phyloP scores from a whole-genome alignment of 2,797 vertebrate species.

The Nannoperca australis region DNA sequence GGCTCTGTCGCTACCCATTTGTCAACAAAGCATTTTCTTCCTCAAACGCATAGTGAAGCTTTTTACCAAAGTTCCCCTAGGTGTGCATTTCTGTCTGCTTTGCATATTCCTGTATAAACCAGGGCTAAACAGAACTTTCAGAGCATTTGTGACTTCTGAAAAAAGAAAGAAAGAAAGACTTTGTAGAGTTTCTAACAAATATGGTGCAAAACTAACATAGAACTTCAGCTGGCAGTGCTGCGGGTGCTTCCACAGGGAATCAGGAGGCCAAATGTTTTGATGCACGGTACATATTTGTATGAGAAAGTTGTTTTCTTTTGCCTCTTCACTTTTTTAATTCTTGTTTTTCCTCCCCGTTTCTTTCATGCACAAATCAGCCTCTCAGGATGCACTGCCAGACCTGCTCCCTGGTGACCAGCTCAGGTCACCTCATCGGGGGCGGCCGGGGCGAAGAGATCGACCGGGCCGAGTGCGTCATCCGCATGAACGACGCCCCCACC shows the following conservation, averaged over 20 bases:
- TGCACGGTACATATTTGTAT: slow-evolving; percentile 12
- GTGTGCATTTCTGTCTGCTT: slow-evolving; percentile 63
- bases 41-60: slow-evolving; percentile 61
- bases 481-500: slow-evolving; percentile 97
- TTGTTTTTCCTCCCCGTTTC: background rate
- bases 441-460: slow-evolving; percentile 91
- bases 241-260: slow-evolving; percentile 6
- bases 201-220: slow-evolving; percentile 29
- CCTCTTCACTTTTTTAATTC: background rate
- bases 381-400: slow-evolving; percentile 94
- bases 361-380: slow-evolving; percentile 82
- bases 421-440: slow-evolving; percentile 92
- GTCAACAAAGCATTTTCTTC: slow-evolving; percentile 76
- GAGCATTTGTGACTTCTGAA: slow-evolving; percentile 36
- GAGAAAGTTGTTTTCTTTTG: slow-evolving; percentile 3
- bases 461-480: slow-evolving; percentile 93
- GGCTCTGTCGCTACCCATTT: slow-evolving; percentile 72
- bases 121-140: slow-evolving; percentile 50
- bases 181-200: slow-evolving; percentile 46
- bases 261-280: slow-evolving; percentile 34
- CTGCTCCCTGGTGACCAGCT: slow-evolving; percentile 96
- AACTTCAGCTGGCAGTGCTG: slow-evolving; percentile 28
- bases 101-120: slow-evolving; percentile 60
- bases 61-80: slow-evolving; percentile 64
- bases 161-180: slow-evolving; percentile 10